phyloP scores from a whole-genome alignment of 2,113 vertebrate species.

The Dipodomys merriami region DNA sequence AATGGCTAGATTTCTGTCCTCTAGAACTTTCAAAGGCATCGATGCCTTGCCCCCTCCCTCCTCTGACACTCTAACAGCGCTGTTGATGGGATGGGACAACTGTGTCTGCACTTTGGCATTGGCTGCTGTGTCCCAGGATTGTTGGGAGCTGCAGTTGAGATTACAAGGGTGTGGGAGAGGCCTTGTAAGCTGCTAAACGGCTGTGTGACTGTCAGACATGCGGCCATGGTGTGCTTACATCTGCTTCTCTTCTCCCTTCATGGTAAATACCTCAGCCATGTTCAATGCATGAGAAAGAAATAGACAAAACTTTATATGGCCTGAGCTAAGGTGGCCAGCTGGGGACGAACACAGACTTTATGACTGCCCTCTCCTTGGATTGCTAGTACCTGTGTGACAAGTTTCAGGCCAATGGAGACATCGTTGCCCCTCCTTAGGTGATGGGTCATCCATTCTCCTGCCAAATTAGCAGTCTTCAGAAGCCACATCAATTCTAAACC shows the following conservation, averaged over 20 bases:
- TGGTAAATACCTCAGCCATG: not conserved
- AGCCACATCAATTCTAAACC: slow-evolving; percentile 41
- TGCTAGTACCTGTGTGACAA: not conserved
- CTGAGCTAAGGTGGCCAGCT: not conserved
- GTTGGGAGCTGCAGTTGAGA: not conserved
- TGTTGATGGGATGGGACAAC: no score
- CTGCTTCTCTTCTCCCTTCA: not conserved
- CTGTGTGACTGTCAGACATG: not conserved
- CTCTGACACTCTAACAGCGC: not conserved
- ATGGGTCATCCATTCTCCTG: not conserved
- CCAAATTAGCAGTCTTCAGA: not conserved
- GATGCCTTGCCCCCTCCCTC: not conserved
- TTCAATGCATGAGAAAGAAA: not conserved
- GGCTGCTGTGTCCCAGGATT: not conserved
- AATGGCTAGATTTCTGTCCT: not conserved
- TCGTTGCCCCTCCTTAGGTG: not conserved
- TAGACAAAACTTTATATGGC: not conserved
- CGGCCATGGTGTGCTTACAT: not conserved
- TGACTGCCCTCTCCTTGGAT: not conserved
- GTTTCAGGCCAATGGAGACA: not conserved
- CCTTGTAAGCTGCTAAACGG: not conserved
- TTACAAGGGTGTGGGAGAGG: not conserved
- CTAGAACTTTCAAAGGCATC: not conserved
- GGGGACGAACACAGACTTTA: not conserved
- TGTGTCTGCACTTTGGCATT: not conserved